phyloP scores from a whole-genome alignment of 2,113 vertebrate genomes.

The Alosa alosa region DNA sequence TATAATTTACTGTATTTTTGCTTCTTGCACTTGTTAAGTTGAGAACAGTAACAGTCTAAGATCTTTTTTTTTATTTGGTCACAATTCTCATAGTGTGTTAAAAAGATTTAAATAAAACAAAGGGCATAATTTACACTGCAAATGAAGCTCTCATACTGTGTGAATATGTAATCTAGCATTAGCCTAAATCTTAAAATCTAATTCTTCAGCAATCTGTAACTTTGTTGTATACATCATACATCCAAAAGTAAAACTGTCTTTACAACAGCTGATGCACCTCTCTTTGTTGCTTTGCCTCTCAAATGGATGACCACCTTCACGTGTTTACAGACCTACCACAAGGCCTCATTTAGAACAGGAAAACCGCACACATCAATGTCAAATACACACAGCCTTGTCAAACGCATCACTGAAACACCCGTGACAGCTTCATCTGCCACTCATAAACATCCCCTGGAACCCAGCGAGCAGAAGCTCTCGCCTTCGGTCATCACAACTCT shows the following conservation, averaged over 20 bases:
- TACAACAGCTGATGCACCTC: not conserved
- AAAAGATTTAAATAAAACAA: not conserved
- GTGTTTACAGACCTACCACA: not conserved
- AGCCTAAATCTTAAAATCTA: not conserved
- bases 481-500: not conserved
- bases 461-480: not conserved
- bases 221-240: not conserved
- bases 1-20: too few relatives aligned
- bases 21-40: too few relatives aligned
- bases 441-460: not conserved
- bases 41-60: too few relatives aligned
- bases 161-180: not conserved
- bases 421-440: constrained; percentile 5
- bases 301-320: not conserved
- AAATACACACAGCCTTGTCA: not conserved
- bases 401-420: not conserved
- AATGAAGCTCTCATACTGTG: not conserved
- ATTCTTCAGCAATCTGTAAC: not conserved
- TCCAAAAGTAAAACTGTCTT: not conserved
- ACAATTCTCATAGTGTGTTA: too few relatives aligned
- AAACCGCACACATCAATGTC: not conserved
- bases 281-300: not conserved
- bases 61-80: too few relatives aligned
- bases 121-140: not conserved
- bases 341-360: not conserved